Evolutionary conservation across 1,140 invertebrate species (phyloP), one percentile per base, ranked within the genome.

Genomic region (Drosophila melanica): DNA sequence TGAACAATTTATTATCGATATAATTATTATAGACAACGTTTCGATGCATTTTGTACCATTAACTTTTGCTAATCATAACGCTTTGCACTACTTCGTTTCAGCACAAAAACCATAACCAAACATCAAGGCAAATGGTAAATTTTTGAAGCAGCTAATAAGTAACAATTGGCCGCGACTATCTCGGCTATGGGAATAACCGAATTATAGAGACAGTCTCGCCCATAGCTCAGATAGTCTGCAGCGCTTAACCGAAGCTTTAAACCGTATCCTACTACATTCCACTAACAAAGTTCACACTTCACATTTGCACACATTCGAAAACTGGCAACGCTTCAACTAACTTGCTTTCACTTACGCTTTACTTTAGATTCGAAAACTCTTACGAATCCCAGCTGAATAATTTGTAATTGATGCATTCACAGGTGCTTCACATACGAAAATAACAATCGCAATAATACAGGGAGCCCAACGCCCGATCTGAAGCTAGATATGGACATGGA

Each of bases 31-130:
- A 59, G 30, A 53, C 20, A 69, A 35, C n/a, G 53, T 69, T 69
- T 57, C 65, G 58, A 74, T 54, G 59, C 72, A 75, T 90, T 87
- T 79, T 90, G 58, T 80, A 81, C 74, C 85, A 89, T 89, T 89
- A 86, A 85, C 74, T 87, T 84, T 87, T 87, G 82, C 82, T 90
- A 85, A 81, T 91, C 89, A 90, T 86, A 90, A 90, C 86, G 90
- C 81, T 91, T 92, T 87, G 84, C 84, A 87, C 85, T 92, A 87
- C 82, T 86, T 92, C 92, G 93, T 94, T 96, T 92, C 95, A 96
- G 95, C 95, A 96, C 95, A 94, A 96, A 96, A 94, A 95, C 95
- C 93, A 95, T 96, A 94, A 96, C 95, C 92, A 95, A 95, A 94
- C 95, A 95, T 93, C 95, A 94, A 94, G 95, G 96, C 93, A 95